These are phyloP conservation scores for Lasioglossum zephyrum DNA, from an alignment of 2,888 invertebrate species.

Conservation along the genomic window DNA sequence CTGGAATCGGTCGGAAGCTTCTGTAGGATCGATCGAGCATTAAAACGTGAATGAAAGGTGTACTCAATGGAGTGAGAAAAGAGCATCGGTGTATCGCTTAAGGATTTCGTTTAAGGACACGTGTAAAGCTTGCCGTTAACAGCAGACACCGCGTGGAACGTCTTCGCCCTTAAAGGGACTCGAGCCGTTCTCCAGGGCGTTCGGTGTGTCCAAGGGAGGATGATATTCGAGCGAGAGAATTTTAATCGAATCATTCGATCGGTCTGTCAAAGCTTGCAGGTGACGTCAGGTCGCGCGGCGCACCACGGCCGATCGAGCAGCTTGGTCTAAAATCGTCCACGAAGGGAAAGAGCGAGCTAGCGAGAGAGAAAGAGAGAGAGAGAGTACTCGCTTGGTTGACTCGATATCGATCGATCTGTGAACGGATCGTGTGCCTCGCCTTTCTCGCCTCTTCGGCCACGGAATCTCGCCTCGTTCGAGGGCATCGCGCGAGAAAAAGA, in stretches of 20 bases:
- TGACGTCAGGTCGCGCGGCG: conserved; percentile 72
- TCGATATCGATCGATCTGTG: conserved; percentile 33
- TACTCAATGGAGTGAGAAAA: neutral
- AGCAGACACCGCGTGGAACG: neutral
- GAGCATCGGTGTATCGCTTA: neutral
- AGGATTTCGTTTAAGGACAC: neutral
- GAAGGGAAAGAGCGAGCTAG: neutral
- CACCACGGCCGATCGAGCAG: conserved; percentile 53
- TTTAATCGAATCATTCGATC: conserved; percentile 81
- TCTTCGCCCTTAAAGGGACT: neutral
- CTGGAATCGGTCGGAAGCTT: neutral
- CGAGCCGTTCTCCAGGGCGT: neutral
- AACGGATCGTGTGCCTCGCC: conserved; percentile 26
- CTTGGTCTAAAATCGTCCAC: conserved; percentile 56
- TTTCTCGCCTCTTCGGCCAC: neutral
- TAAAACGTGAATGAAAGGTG: neutral
- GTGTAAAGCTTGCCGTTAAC: neutral
- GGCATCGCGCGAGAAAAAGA: neutral
- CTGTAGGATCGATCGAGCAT: neutral
- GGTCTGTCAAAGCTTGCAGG: conserved; percentile 78
- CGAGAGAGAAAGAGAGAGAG: no score
- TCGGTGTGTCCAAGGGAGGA: neutral
- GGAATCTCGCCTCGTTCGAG: neutral
- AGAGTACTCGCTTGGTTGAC: conserved; percentile 36
- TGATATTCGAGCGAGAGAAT: conserved; percentile 53